A percentile compares a stretch with the other conserved stretches of the same genome.
phyloP scores from a whole-genome alignment of 2,888 invertebrate genomes.

The Pseudococcus viburni region DNA sequence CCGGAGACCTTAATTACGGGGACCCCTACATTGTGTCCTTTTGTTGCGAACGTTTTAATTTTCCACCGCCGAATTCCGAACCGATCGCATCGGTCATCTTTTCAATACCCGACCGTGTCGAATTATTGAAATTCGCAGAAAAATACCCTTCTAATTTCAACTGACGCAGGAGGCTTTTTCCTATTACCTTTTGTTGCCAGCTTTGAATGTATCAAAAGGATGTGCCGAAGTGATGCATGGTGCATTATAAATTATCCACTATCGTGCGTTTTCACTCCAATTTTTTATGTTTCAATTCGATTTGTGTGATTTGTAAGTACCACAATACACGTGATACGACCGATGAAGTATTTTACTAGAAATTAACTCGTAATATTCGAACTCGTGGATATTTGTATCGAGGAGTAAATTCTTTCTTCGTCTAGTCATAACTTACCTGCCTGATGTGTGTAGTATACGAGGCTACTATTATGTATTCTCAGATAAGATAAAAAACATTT shows the following conservation, averaged over 20 bases:
- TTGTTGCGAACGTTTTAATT: neutral
- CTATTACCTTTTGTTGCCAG: too few species aligned
- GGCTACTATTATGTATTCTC: neutral
- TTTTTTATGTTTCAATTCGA: too few species aligned
- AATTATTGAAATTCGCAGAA: slow-evolving; percentile 7
- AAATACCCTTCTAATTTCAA: neutral
- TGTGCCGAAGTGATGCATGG: too few species aligned
- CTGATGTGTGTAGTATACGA: neutral
- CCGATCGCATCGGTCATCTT: neutral
- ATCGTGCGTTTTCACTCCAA: too few species aligned
- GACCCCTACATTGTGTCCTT: slow-evolving; percentile 3
- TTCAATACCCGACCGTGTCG: neutral
- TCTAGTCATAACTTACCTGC: slow-evolving; percentile 41
- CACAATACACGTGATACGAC: too few species aligned
- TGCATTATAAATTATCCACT: too few species aligned
- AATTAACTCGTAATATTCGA: neutral
- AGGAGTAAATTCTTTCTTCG: slow-evolving; percentile 42
- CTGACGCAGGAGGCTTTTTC: too few species aligned
- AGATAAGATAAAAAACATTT: slow-evolving; percentile 11
- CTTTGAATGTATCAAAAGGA: too few species aligned
- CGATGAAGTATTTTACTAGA: neutral
- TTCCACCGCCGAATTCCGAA: neutral
- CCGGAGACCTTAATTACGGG: slow-evolving; percentile 13
- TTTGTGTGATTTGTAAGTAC: too few species aligned
- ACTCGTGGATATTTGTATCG: neutral